phyloP scores from a whole-genome alignment of 2,888 invertebrate genomes.

The Lasioglossum lativentre region DNA sequence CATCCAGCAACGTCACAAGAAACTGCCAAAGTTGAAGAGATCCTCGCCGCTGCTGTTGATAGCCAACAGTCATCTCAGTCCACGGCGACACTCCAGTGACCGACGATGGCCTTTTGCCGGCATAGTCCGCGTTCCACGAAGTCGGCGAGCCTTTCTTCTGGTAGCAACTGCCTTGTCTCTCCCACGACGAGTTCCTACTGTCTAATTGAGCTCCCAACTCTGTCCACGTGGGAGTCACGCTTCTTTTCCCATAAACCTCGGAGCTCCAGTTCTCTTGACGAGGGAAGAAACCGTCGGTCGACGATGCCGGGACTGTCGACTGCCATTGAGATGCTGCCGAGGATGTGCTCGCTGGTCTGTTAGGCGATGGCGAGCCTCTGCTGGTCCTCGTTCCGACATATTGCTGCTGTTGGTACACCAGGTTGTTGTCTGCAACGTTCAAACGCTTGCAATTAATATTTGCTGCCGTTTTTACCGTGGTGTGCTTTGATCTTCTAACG shows the following conservation, averaged over 20 bases:
- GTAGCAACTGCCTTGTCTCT: conserved; percentile 74
- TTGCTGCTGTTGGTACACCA: conserved; percentile 74
- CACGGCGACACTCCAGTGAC: conserved; percentile 73
- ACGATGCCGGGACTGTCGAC: conserved; percentile 55
- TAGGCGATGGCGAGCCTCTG: conserved; percentile 75
- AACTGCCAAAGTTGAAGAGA: conserved; percentile 98
- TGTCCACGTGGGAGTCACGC: conserved; percentile 80
- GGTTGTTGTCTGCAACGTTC: conserved; percentile 44
- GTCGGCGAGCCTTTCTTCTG: conserved; percentile 78
- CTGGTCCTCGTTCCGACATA: conserved; percentile 68
- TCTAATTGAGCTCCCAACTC: conserved; percentile 78
- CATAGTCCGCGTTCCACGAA: conserved; percentile 78
- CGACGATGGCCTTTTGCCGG: conserved; percentile 74
- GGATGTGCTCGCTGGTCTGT: conserved; percentile 77
- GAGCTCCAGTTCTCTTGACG: conserved; percentile 75
- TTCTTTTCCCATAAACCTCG: conserved; percentile 74
- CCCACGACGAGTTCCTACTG: conserved; percentile 76
- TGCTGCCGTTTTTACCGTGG: neutral
- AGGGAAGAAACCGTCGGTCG: conserved; percentile 61
- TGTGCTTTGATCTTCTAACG: neutral
- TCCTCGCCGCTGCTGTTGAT: conserved; percentile 89
- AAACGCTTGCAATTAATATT: neutral
- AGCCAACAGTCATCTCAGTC: conserved; percentile 78
- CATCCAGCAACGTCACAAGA: conserved; percentile 92
- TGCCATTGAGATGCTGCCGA: conserved; percentile 77